These are phyloP conservation scores for Chaetophractus vellerosus DNA, from an alignment of 2,797 vertebrate genomes.

Conservation along the genomic window DNA sequence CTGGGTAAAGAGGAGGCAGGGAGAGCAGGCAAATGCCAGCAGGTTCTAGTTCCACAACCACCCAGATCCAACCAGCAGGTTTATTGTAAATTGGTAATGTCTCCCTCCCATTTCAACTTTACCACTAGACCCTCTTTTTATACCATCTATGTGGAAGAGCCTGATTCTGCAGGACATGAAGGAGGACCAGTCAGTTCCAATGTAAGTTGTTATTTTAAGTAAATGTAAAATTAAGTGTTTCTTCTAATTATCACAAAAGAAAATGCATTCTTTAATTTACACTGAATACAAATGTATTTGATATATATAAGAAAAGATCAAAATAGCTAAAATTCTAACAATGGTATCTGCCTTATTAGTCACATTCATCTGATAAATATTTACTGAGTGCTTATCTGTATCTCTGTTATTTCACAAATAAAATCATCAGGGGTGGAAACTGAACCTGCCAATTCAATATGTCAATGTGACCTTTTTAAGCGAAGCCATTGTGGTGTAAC, in stretches of 20 bases:
- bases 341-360: neutral
- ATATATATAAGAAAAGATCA: neutral
- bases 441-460: no score
- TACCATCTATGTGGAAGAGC: slow-evolving; percentile 96
- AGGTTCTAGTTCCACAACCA: neutral
- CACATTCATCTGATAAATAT: neutral
- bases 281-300: neutral
- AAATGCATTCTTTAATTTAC: neutral
- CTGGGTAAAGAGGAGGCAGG: neutral
- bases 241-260: slow-evolving; percentile 24
- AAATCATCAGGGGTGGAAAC: neutral
- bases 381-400: neutral
- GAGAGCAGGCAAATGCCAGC: neutral
- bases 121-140: slow-evolving; percentile 94
- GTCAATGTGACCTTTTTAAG: neutral
- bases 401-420: neutral
- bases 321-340: slow-evolving; percentile 14
- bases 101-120: slow-evolving; percentile 76
- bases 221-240: neutral
- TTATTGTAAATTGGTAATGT: neutral
- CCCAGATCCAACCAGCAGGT: neutral
- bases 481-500: neutral
- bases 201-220: slow-evolving; percentile 89
- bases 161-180: slow-evolving; percentile 94
- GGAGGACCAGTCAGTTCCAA: slow-evolving; percentile 93